A percentile compares a stretch with the other conserved stretches of the same genome.
Conservation (phyloP, 1,140 invertebrate species). For the Scaptomyza hsui region DNA sequence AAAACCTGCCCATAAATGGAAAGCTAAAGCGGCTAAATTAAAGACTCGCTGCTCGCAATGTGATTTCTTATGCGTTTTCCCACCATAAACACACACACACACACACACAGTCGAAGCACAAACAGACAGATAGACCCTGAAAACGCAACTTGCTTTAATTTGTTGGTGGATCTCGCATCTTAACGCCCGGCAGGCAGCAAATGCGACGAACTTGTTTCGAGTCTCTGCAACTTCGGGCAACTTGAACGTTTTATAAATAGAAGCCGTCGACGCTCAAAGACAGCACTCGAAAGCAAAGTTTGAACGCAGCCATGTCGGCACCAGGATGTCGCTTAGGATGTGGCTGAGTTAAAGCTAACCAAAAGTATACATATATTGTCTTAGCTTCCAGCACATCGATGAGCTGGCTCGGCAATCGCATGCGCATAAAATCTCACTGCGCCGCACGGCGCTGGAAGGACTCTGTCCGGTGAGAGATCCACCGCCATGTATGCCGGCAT, state of each 20-base stretch:
- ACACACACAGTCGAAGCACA: constrained; percentile 24
- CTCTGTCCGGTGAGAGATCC: constrained; percentile 78
- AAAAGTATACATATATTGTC: constrained; percentile 7
- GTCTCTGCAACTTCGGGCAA: constrained; percentile 25
- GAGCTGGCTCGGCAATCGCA: constrained; percentile 79
- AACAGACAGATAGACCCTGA: background rate
- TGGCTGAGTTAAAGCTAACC: constrained; percentile 15
- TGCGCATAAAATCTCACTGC: constrained; percentile 74
- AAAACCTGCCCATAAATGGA: constrained; percentile 61
- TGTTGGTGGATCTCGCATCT: constrained; percentile 54
- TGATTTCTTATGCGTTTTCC: constrained; percentile 69
- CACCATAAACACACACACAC: constrained; percentile 20
- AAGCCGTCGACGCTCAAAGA: constrained; percentile 42
- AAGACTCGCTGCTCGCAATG: constrained; percentile 37
- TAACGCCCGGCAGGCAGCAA: constrained; percentile 27
- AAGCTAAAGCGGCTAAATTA: constrained; percentile 64
- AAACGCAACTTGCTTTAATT: constrained; percentile 53
- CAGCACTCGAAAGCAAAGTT: constrained; percentile 65
- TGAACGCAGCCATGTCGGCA: constrained; percentile 62
- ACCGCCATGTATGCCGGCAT: constrained; percentile 78
- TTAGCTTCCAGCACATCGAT: constrained; percentile 76
- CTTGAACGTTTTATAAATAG: constrained; percentile 72
- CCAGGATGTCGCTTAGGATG: constrained; percentile 20
- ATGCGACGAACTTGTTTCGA: constrained; percentile 60
- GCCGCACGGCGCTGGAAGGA: constrained; percentile 74